These are phyloP conservation scores for Metaphire vulgaris DNA, from an alignment of 1,140 invertebrate genomes.

Conservation along the genomic window DNA sequence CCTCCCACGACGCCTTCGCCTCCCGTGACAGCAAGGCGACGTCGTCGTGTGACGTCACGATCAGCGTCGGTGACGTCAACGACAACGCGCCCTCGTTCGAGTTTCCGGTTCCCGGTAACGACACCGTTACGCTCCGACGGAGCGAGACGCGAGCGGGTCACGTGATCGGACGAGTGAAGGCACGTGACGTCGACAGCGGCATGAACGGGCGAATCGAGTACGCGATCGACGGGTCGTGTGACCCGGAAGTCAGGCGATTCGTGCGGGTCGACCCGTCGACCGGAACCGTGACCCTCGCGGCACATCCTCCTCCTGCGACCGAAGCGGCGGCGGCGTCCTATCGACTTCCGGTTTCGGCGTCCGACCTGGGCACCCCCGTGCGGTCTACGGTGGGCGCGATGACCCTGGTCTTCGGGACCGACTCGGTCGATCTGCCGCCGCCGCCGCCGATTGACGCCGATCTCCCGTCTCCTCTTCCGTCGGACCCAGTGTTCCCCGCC, in stretches of 20 bases:
- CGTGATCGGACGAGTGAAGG: slow-evolving; percentile 61
- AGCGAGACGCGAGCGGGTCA: slow-evolving; percentile 14
- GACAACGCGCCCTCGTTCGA: slow-evolving; percentile 44
- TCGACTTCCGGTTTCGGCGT: neutral
- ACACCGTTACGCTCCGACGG: slow-evolving; percentile 31
- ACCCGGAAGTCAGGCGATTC: neutral
- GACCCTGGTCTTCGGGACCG: too few species aligned
- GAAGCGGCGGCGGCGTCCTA: too few species aligned
- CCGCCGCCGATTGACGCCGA: too few species aligned
- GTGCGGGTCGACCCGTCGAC: neutral
- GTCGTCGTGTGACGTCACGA: slow-evolving; percentile 41
- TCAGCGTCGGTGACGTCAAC: slow-evolving; percentile 43
- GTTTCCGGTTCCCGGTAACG: slow-evolving; percentile 38
- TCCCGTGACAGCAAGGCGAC: slow-evolving; percentile 57
- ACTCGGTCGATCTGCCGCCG: too few species aligned
- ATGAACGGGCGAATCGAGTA: slow-evolving; percentile 49
- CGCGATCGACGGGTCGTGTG: neutral
- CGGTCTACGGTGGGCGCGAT: too few species aligned
- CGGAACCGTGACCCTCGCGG: neutral
- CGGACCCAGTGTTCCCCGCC: too few species aligned
- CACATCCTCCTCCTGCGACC: neutral
- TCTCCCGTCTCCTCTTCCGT: too few species aligned
- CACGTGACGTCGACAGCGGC: slow-evolving; percentile 48
- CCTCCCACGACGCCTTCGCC: slow-evolving; percentile 10
- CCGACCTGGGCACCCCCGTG: neutral